Evolutionary conservation across 2,113 vertebrate species (phyloP).

Genomic region (Cervus canadensis): DNA sequence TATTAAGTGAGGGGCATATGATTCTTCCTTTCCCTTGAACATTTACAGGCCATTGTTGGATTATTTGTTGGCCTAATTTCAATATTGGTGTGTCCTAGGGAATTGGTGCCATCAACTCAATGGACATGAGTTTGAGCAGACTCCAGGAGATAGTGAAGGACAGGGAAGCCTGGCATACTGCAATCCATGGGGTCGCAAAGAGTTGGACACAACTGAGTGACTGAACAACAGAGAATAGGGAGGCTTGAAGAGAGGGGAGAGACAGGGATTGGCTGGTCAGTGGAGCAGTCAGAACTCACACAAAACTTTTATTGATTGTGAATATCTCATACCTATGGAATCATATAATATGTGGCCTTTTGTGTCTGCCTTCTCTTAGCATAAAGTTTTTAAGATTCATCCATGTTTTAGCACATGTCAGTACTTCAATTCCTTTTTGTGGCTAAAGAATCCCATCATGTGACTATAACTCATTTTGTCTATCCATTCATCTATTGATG

Average conservation of each 20-base stretch:
- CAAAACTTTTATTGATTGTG: not conserved
- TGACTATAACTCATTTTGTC: not conserved
- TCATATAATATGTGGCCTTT: not conserved
- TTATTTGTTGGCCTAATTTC: not conserved
- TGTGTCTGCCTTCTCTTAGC: not conserved
- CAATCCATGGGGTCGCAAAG: not conserved
- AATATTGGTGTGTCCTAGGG: not conserved
- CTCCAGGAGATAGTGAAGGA: not conserved
- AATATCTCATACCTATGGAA: not conserved
- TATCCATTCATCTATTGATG: not conserved
- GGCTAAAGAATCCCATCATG: not conserved
- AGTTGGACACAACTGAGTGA: not conserved
- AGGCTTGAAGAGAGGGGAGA: not conserved
- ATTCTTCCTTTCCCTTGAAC: not conserved
- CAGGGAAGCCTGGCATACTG: not conserved
- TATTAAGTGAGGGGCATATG: not conserved
- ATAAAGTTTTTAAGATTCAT: not conserved
- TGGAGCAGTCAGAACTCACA: not conserved
- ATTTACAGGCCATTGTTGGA: not conserved
- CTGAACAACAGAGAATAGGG: not conserved
- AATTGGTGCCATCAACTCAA: not conserved
- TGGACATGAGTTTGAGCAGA: not conserved
- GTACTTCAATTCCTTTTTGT: not conserved
- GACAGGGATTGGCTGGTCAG: not conserved
- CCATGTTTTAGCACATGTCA: not conserved